Evolutionary conservation across 2,797 vertebrate species (phyloP).

Genomic region (Hydrocynus forskahlii): DNA sequence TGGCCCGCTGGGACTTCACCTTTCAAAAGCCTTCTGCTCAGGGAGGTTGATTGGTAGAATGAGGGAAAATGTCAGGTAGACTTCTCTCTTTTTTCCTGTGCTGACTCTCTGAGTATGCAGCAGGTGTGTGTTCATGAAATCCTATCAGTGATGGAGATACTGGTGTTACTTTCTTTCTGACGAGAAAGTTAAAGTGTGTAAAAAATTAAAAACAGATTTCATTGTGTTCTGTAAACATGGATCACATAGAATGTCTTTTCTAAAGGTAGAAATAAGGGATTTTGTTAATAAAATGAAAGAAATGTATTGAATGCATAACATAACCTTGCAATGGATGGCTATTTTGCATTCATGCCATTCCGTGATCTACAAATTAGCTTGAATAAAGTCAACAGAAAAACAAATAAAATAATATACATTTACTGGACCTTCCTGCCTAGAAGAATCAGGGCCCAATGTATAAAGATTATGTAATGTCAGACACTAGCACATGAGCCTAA

Average conservation of each 20-base stretch:
- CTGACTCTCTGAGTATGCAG: slow-evolving; percentile 25
- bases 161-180: neutral
- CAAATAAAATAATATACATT: no score
- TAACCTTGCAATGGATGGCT: no score
- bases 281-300: neutral
- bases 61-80: slow-evolving; percentile 71
- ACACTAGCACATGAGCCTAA: no score
- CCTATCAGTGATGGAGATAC: slow-evolving; percentile 7
- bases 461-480: no score
- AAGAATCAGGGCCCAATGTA: no score
- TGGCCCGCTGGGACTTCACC: slow-evolving; percentile 74
- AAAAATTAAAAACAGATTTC: neutral
- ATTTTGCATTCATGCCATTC: no score
- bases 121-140: slow-evolving; percentile 19
- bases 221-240: neutral
- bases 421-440: no score
- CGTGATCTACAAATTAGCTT: no score
- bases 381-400: no score
- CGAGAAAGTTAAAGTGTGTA: neutral
- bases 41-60: slow-evolving; percentile 76
- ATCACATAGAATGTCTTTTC: neutral
- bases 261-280: neutral
- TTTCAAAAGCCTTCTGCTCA: slow-evolving; percentile 66
- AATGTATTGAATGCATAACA: neutral
- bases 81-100: slow-evolving; percentile 49